These are phyloP conservation scores for Anguilla pacifica DNA, from an alignment of 2,797 vertebrate species.

Conservation along the genomic window DNA sequence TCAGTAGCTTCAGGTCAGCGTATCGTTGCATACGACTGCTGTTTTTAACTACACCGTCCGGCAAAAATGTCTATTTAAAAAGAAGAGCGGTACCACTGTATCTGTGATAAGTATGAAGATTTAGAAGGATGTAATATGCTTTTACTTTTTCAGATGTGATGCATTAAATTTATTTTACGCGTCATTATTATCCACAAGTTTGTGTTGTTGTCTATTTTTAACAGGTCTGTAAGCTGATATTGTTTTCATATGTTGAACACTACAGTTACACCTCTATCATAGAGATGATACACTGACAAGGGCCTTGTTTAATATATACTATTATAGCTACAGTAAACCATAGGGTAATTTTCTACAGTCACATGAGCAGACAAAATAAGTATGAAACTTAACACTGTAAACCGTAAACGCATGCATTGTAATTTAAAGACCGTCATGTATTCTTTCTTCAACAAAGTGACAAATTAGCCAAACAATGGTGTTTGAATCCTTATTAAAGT, in stretches of 20 bases:
- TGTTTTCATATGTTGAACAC: not conserved
- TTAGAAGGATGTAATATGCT: not conserved
- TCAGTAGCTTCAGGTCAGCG: not conserved
- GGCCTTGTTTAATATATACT: not conserved
- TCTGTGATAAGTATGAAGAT: not conserved
- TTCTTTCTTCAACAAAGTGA: slow-evolving; percentile 76
- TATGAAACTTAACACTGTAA: not conserved
- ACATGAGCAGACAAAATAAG: not conserved
- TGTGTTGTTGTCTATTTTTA: not conserved
- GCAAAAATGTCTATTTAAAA: not conserved
- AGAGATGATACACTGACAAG: not conserved
- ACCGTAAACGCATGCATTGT: slow-evolving; percentile 50
- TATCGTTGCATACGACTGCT: not conserved
- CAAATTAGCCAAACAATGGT: slow-evolving; percentile 81
- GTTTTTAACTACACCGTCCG: not conserved
- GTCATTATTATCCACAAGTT: not conserved
- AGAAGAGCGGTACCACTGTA: not conserved
- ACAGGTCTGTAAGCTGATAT: not conserved
- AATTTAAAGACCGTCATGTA: slow-evolving; percentile 70
- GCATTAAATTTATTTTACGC: not conserved
- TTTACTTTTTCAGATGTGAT: not conserved
- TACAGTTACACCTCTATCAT: not conserved
- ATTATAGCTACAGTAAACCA: not conserved
- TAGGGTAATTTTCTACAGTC: not conserved
- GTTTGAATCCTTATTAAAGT: slow-evolving; percentile 87